Base-by-base conservation (phyloP, 2,888 invertebrate genomes). In the Tenthredo mesomela region DNA sequence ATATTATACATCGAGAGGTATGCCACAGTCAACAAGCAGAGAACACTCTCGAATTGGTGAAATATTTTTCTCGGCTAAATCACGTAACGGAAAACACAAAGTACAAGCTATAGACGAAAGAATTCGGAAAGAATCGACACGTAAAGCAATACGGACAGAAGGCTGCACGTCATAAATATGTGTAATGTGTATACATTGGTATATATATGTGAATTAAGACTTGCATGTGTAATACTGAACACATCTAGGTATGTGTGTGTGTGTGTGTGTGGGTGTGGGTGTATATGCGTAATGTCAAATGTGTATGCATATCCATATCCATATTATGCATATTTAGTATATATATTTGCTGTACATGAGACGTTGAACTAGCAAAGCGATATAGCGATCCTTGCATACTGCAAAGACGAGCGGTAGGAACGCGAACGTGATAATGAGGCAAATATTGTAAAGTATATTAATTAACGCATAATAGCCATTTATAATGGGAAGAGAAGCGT, bases 341-440 rank as follows among this genome's bases (percentile, higher is more conserved):
- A n/a, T n/a, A n/a, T n/a, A n/a, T n/a, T n/a, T n/a, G n/a, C n/a
- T n/a, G n/a, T 0, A 25, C 15, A 67, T 67, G 33, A 7, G 18
- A 5, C 18, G 67, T 67, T 33, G 33, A 67, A 33, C 7, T 33
- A 29, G 67, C 29, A 33, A 67, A 67, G 33, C 67, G 29, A 25
- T 6, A 5, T 15, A 54, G 54, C 67, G 67, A 67, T 67, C 33
- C 25, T 67, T 33, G 29, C 18, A 15, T 67, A 67, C 12, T 54
- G 54, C n/a, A 54, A 54, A 54, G 18, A n/a, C 54, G 54, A 54
- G 0, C 15, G 7, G 54, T n/a, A 50, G 61, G 25, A 3, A 61
- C 61, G 61, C 61, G 25, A 61, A 12, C 61, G 61, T 61, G 61
- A 25, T 61, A 54, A 54, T 54, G 61, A 61, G 25, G 61, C 61